Evolutionary conservation across 2,888 invertebrate species (phyloP).

Genomic region (Rhagonycha fulva): DNA sequence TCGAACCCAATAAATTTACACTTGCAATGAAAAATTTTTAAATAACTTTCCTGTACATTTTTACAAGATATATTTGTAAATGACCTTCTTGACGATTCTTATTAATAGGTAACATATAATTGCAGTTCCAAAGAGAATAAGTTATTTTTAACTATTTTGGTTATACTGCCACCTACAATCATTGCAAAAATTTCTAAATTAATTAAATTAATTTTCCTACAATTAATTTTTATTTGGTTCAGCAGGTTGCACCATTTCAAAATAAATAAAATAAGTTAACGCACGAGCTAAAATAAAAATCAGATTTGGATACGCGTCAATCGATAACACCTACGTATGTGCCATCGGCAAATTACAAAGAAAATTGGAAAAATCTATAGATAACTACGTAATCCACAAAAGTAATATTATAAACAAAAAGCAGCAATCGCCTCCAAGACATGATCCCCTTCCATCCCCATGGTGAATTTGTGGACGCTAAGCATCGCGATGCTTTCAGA

Average conservation of each 20-base stretch:
- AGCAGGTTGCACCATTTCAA: background rate
- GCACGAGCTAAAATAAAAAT: background rate
- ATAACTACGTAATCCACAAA: constrained; percentile 35
- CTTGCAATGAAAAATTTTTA: background rate
- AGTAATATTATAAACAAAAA: constrained; percentile 41
- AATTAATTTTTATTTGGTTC: background rate
- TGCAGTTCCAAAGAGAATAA: constrained; percentile 17
- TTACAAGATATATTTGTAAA: background rate
- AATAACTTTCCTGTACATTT: background rate
- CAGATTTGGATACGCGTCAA: background rate
- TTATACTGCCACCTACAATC: background rate
- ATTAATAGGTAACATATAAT: constrained; percentile 22
- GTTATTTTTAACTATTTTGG: constrained; percentile 13
- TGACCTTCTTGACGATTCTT: background rate
- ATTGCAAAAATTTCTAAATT: background rate
- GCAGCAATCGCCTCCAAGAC: constrained; percentile 35
- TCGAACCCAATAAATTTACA: background rate
- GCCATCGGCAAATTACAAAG: constrained; percentile 9
- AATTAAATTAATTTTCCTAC: background rate
- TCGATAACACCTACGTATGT: background rate
- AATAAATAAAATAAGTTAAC: background rate
- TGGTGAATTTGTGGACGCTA: constrained; percentile 39
- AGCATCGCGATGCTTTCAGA: constrained; percentile 42
- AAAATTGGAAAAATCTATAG: constrained; percentile 11
- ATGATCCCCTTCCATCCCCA: constrained; percentile 32